Base-by-base conservation (phyloP, 37 sponge, comb jelly and placozoan species). In the Amphimedon queenslandica region DNA sequence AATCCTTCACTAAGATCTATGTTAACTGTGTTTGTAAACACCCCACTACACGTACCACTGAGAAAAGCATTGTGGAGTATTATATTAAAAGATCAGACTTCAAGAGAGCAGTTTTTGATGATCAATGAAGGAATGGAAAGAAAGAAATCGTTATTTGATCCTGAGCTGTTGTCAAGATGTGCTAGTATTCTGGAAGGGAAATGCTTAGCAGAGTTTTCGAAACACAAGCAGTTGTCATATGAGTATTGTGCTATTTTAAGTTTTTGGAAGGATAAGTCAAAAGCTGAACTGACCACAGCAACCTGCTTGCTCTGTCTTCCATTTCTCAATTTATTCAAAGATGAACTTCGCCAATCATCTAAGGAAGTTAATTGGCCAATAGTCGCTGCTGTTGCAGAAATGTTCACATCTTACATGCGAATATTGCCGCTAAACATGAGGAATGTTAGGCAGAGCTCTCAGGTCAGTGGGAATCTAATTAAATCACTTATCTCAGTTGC, bases 221-320 rank as follows among this genome's bases (percentile, higher is more conserved):
- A 47, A 47, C 8, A 47, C 8, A 13, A 47, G 13, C 8, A 47
- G 8, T 8, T 47, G 53, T 47, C 13, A 13, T 13, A 47, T 47
- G 47, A 31, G 35, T 25, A 35, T 58, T 37, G 40, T 63, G 2
- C 55, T 70, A 20, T 71, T 56, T 32, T 76, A 64, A 64, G 58
- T 8, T 1, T 58, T n/a, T 27, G 58, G 61, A 42, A 47, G 55
- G 36, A 66, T 37, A 40, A 28, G 42, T 36, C 31, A 63, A 1
- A 61, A 79, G 24, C 11, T 37, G 42, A 47, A 47, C 1, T 71
- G 20, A 66, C 67, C 1, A 61, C 69, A 11, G 6, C 64, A 16
- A 70, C 69, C 24, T 33, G 69, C 29, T 36, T 70, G 23, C 29
- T 79, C 35, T 79, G 72, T 32, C 31, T 79, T 25, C 80, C 80